A percentile compares a stretch with the other conserved stretches of the same genome.
These are phyloP conservation scores for Carpatolechia fugitivella DNA, from an alignment of 2,888 invertebrate genomes.

Conservation along the genomic window DNA sequence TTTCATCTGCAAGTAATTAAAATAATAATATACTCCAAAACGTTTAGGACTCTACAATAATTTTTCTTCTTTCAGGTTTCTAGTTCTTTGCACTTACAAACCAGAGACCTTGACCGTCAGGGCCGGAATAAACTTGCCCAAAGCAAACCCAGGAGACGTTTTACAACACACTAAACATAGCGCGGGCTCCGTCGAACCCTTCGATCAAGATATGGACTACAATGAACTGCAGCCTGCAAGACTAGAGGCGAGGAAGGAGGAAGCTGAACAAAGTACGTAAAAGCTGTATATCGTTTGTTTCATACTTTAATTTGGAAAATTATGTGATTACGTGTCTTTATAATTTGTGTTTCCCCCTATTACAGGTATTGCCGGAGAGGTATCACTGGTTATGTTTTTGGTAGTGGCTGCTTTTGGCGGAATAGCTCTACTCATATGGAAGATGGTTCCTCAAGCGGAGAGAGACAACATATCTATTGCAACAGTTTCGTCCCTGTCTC, in stretches of 20 bases:
- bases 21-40: not conserved
- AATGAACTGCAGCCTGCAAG: constrained; percentile 72
- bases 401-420: constrained; percentile 80
- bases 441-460: constrained; percentile 75
- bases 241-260: constrained; percentile 63
- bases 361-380: constrained; percentile 71
- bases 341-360: constrained; percentile 24
- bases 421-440: constrained; percentile 76
- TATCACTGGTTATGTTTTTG: constrained; percentile 76
- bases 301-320: not conserved
- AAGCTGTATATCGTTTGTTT: not conserved
- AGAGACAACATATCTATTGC: constrained; percentile 71
- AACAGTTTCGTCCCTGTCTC: constrained; percentile 64
- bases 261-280: constrained; percentile 55
- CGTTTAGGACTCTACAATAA: not conserved
- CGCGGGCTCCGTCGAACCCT: constrained; percentile 66
- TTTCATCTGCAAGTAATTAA: not conserved
- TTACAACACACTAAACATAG: constrained; percentile 63
- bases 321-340: not conserved
- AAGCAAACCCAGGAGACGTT: constrained; percentile 75
- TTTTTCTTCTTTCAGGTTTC: constrained; percentile 76
- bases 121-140: constrained; percentile 86
- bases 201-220: constrained; percentile 62
- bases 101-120: constrained; percentile 90
- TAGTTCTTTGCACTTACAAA: constrained; percentile 89